These are phyloP conservation scores for Dorcus parallelipipedus DNA, from an alignment of 2,888 invertebrate species.

Conservation along the genomic window DNA sequence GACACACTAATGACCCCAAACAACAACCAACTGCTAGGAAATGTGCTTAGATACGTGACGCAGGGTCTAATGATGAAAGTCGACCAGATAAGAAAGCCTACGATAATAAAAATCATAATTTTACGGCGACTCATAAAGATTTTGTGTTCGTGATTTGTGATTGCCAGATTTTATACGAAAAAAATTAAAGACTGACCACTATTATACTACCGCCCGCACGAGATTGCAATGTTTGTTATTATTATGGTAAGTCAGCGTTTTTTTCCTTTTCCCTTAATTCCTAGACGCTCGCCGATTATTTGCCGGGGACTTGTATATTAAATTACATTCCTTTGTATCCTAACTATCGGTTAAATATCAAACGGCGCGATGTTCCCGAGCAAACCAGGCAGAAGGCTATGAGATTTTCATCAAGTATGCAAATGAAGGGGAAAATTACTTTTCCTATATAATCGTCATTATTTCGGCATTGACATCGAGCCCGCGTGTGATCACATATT, in stretches of 20 bases:
- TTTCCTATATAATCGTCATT: slow-evolving; percentile 54
- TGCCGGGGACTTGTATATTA: not conserved
- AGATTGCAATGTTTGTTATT: too few relatives aligned
- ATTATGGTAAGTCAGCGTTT: not conserved
- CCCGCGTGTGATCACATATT: slow-evolving; percentile 46
- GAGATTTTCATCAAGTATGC: slow-evolving; percentile 53
- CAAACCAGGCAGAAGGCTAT: slow-evolving; percentile 33
- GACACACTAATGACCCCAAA: slow-evolving; percentile 47
- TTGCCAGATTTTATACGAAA: not conserved
- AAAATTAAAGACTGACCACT: not conserved
- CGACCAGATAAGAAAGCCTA: slow-evolving; percentile 27
- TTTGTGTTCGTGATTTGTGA: slow-evolving; percentile 1
- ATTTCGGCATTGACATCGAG: slow-evolving; percentile 51
- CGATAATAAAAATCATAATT: slow-evolving; percentile 35
- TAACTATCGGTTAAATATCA: slow-evolving; percentile 22
- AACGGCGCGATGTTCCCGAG: slow-evolving; percentile 14
- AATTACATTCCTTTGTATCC: not conserved
- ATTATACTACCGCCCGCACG: not conserved
- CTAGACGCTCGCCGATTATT: not conserved
- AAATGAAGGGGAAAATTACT: slow-evolving; percentile 53
- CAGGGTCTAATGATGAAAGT: slow-evolving; percentile 28
- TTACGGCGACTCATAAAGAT: slow-evolving; percentile 21
- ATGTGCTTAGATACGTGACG: slow-evolving; percentile 40
- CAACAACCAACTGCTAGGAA: slow-evolving; percentile 44
- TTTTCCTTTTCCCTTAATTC: not conserved